Evolutionary conservation across 1,140 invertebrate genomes (phyloP), one percentile per base, ranked within the genome.

Genomic region (Temnothorax longispinosus): DNA sequence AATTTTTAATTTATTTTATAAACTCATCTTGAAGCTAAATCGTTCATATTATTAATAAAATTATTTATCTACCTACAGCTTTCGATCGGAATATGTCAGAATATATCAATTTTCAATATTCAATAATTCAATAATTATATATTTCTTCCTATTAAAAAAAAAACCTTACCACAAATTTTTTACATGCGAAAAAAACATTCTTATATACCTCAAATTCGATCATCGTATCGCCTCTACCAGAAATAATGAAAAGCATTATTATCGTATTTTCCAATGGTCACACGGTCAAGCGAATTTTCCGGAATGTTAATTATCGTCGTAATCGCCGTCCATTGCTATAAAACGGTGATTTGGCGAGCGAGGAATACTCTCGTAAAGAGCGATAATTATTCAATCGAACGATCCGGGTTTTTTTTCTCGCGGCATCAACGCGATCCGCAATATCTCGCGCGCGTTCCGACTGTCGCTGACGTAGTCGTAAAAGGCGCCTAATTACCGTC

Each of bases 311-410:
- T 10, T 15, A 67, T 81, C 38, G 15, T 21, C 38, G 35, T 56
- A 11, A 69, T 74, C 41, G 18, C 41, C 32, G 18, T 56, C 18
- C 27, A 32, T 60, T 35, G 38, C 13, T 21, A 32, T 75, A 74
- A 84, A 82, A 74, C 7, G 65, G 21, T 27, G 67, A 82, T 82
- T 47, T 4, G 18, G n/a, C 5, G 32, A 1, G n/a, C 50, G 27
- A 60, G 69, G 32, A n/a, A 21, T 38, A 27, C 41, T 47, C 38
- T 60, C 69, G 41, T 44, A 21, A 75, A 75, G 32, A 71, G 13
- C 15, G n/a, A 10, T 84, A 75, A 75, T 75, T 74, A 75, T 84
- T 84, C 56, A 71, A 84, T 84, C 44, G 21, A 6, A 10, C 5
- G 18, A 78, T 78, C 18, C 3, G 18, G 18, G 1, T 1, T 58